These are phyloP conservation scores for Dascillus cervinus DNA, from an alignment of 2,888 invertebrate genomes.

Conservation along the genomic window DNA sequence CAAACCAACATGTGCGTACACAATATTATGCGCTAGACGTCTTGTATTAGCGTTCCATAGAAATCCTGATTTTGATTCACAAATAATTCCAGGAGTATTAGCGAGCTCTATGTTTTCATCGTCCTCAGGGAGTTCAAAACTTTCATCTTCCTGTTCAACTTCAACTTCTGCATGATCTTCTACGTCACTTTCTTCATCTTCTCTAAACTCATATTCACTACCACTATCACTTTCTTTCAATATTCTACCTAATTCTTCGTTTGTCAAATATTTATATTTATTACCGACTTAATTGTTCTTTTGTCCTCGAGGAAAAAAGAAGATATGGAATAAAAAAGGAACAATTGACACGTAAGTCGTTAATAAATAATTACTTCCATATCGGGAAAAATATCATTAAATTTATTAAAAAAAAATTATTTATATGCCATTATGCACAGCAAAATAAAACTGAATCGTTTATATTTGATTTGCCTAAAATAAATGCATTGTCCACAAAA, in stretches of 20 bases:
- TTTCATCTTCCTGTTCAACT: constrained; percentile 2
- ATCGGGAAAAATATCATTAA: no score
- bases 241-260: constrained; percentile 2
- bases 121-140: background rate
- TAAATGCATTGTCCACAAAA: no score
- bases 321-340: no score
- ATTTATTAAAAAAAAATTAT: no score
- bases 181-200: constrained; percentile 2
- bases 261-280: no score
- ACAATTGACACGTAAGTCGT: no score
- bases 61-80: constrained; percentile 2
- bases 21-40: constrained; percentile 4
- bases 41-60: constrained; percentile 3
- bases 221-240: constrained; percentile 3
- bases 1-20: constrained; percentile 1
- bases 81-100: constrained; percentile 1
- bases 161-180: constrained; percentile 3
- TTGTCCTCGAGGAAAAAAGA: no score
- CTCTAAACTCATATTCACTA: background rate
- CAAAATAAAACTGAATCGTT: no score
- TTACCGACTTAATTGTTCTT: no score
- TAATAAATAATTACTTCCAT: no score
- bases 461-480: no score
- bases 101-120: constrained; percentile 2
- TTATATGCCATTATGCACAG: no score